Base-by-base conservation (phyloP, 1,140 invertebrate species). In the Bathynomus jamesi region DNA sequence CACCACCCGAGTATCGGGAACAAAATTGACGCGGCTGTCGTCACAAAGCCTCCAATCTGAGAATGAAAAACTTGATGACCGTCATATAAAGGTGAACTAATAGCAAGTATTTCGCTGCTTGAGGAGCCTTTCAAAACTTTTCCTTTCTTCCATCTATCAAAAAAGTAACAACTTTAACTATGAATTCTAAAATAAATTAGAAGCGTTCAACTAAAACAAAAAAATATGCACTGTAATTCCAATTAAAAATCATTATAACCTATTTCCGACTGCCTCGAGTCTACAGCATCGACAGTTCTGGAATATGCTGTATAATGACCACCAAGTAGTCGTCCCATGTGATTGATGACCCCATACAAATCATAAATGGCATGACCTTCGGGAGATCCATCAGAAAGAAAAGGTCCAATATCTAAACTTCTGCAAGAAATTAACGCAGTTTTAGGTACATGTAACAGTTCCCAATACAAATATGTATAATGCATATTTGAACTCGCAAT, bases 221-320 rank as follows among this genome's bases (percentile, higher is more conserved):
- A n/a, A n/a, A n/a, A n/a, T n/a, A n/a, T n/a, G n/a, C n/a, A n/a
- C n/a, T n/a, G n/a, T n/a, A n/a, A n/a, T n/a, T n/a, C n/a, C n/a
- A n/a, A n/a, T n/a, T n/a, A n/a, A n/a, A n/a, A n/a, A n/a, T n/a
- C n/a, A n/a, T n/a, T n/a, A n/a, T n/a, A 76, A 83, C 83, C 83
- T 28, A 83, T 76, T 78, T 83, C 80, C 76, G 79, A 80, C 13
- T 78, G 76, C 21, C 62, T 73, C 1, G 75, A 63, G 29, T 80
- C 73, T 5, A 70, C 70, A 25, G 63, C 62, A 40, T 82, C 78
- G 21, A 80, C 75, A 69, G 81, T 81, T 11, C 83, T 78, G 0
- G 83, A 83, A 77, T 80, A 84, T 2, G 84, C 78, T n/a, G 84
- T 85, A 78, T 85, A 87, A 78, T 87, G 86, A 11, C 86, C 86